Conservation (phyloP, 2,113 vertebrate genomes). For the Misgurnus mizolepis region DNA sequence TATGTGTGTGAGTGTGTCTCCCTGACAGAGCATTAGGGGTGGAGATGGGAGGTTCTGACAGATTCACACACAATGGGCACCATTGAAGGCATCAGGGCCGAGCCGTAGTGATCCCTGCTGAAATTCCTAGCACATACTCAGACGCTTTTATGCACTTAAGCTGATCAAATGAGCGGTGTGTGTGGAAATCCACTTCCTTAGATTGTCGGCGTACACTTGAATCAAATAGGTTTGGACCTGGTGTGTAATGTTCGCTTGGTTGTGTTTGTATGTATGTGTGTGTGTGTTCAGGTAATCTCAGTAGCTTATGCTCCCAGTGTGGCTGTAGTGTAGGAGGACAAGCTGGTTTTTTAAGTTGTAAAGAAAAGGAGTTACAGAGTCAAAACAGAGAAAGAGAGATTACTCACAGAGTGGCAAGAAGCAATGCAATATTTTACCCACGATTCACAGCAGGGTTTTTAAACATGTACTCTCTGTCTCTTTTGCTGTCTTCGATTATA, state of each 20-base stretch:
- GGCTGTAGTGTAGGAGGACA: conserved; percentile 40
- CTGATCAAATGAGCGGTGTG: conserved; percentile 53
- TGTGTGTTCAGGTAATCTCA: conserved; percentile 30
- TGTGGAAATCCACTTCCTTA: conserved; percentile 37
- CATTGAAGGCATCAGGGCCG: conserved; percentile 68
- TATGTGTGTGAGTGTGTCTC: conserved; percentile 27
- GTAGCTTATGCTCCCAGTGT: conserved; percentile 12
- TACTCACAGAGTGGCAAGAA: conserved; percentile 75
- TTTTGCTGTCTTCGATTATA: background rate
- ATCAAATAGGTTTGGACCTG: conserved; percentile 16
- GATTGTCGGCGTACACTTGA: conserved; percentile 22
- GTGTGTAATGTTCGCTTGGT: conserved; percentile 4
- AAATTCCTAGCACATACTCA: conserved; percentile 66
- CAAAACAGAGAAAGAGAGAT: conserved; percentile 62
- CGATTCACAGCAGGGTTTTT: conserved; percentile 64
- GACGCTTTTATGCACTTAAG: conserved; percentile 54
- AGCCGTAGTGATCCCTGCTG: conserved; percentile 58
- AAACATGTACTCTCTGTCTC: conserved; percentile 20
- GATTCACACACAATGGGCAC: conserved; percentile 66
- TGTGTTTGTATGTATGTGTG: conserved; percentile 22
- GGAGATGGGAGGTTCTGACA: conserved; percentile 5
- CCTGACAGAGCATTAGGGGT: conserved; percentile 3
- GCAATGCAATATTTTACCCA: conserved; percentile 71
- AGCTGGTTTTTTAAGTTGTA: conserved; percentile 21
- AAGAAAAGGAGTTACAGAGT: conserved; percentile 18